phyloP scores from a whole-genome alignment of 2,113 vertebrate genomes.

The Antechinus flavipes region DNA sequence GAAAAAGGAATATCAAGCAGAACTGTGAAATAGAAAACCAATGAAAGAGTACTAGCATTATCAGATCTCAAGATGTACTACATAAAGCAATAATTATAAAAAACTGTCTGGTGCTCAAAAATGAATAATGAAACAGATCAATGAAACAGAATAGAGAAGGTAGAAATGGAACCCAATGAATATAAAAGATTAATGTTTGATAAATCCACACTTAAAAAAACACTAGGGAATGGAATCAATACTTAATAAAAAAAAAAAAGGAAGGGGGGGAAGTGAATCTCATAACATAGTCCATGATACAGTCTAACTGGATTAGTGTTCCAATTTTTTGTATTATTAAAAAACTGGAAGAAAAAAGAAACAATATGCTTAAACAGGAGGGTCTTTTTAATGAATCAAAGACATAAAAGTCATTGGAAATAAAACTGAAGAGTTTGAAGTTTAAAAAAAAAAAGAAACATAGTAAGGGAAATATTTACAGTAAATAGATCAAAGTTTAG shows the following conservation, averaged over 20 bases:
- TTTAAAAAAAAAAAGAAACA: neutral
- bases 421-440: neutral
- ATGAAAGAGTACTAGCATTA: neutral
- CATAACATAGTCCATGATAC: neutral
- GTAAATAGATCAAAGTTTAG: neutral
- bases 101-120: neutral
- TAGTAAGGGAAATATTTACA: neutral
- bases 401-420: neutral
- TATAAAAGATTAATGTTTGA: neutral
- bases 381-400: neutral
- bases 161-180: neutral
- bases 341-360: neutral
- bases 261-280: neutral
- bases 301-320: neutral
- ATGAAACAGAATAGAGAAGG: neutral
- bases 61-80: neutral
- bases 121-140: neutral
- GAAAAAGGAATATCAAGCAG: neutral
- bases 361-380: neutral
- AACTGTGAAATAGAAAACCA: neutral
- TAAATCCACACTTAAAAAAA: neutral
- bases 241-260: neutral
- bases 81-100: neutral
- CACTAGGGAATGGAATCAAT: neutral
- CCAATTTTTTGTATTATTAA: neutral